Conservation (phyloP, 2,113 vertebrate species). For the Xenotilapia flavipinnis region DNA sequence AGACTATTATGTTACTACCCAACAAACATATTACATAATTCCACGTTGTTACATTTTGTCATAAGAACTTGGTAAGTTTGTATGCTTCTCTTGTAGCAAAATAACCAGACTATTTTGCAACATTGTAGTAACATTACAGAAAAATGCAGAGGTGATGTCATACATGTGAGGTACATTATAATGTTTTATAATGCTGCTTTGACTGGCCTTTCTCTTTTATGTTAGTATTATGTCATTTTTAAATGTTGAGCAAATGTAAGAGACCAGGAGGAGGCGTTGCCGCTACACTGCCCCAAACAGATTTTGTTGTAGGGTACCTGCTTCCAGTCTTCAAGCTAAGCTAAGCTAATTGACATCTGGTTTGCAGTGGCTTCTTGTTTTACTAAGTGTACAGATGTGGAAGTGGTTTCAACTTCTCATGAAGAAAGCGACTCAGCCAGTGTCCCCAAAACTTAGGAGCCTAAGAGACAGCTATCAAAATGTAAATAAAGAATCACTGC, state of each 20-base stretch:
- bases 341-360: background rate
- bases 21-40: background rate
- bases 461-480: background rate
- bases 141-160: background rate
- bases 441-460: background rate
- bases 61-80: background rate
- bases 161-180: background rate
- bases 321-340: background rate
- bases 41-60: background rate
- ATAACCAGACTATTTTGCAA: background rate
- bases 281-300: background rate
- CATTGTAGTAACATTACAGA: background rate
- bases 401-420: background rate
- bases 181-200: background rate
- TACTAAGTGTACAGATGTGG: background rate
- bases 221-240: background rate
- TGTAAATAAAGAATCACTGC: background rate
- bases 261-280: background rate
- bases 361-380: background rate
- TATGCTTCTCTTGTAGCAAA: background rate
- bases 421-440: background rate
- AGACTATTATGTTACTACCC: background rate
- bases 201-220: background rate
- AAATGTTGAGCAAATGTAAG: background rate
- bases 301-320: background rate